Evolutionary conservation across 2,797 vertebrate genomes (phyloP), one percentile per base, ranked within the genome.

Genomic region (Liparis tanakae): DNA sequence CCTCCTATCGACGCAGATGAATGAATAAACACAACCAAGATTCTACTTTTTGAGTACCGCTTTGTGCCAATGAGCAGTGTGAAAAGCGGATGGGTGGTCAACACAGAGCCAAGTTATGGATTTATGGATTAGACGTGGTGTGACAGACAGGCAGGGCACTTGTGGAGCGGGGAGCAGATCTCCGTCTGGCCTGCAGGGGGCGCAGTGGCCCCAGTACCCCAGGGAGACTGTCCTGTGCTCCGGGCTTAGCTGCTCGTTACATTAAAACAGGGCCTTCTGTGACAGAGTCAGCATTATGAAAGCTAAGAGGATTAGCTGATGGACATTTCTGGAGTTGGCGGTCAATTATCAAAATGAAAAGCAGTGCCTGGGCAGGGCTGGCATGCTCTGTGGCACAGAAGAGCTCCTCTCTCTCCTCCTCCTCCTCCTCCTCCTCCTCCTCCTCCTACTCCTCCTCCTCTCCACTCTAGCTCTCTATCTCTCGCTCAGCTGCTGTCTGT

Each of bases 341-440:
- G 88, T 94, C 93, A 95, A 94, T 94, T 95, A 94, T 94, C 91
- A 87, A 92, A 94, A 94, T 95, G 93, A 94, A 94, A 94, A 88
- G 87, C 87, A 83, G 79, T 76, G 88, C 88, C 89, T 85, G 90
- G 89, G 81, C 85, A 89, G 70, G 75, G 80, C 80, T 91, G 89
- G 85, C 80, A 84, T 87, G 81, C 87, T 87, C 85, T 46, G 72
- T 83, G 86, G 76, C 83, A 84, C 84, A 86, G 78, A 75, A 81
- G 78, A 86, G 81, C 80, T 83, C 79, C 84, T 82, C 81, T 84
- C 79, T 57, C 73, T 79, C 69, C 56, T 55, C 55, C 60, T 65
- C 77, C 72, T 84, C n/a, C n/a, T n/a, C n/a, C 25, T 30, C 25
- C 2, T 30, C 76, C 60, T 65, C 77, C 80, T 83, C 79, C 84